A percentile compares a stretch with the other conserved stretches of the same genome.
Conservation (phyloP, 2,113 vertebrate species). For the Amblyornis subalaris region DNA sequence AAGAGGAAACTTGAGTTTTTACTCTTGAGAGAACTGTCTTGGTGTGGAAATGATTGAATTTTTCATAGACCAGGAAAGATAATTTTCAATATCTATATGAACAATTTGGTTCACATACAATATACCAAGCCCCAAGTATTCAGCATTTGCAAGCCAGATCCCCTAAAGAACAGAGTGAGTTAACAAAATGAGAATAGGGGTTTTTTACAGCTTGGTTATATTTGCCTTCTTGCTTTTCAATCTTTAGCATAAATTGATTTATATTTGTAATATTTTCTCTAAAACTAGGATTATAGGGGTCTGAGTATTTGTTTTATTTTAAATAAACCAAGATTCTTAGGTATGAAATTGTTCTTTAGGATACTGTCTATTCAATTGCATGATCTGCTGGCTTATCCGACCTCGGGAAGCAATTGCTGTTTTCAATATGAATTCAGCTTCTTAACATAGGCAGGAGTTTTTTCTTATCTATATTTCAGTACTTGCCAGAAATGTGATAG, state of each 20-base stretch:
- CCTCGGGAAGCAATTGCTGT: not conserved
- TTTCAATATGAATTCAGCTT: not conserved
- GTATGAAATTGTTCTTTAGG: not conserved
- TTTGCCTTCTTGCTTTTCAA: not conserved
- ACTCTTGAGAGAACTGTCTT: not conserved
- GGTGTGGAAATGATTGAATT: not conserved
- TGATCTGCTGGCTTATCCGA: not conserved
- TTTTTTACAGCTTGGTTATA: not conserved
- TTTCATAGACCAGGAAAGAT: not conserved
- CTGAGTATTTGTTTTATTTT: not conserved
- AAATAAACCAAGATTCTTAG: not conserved
- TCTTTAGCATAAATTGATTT: not conserved
- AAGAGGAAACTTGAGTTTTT: not conserved
- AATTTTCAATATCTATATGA: not conserved
- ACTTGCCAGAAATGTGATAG: not conserved
- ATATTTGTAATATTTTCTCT: not conserved
- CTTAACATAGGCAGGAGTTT: not conserved
- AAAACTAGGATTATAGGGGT: not conserved
- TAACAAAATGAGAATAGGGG: not conserved
- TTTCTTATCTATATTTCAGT: not conserved
- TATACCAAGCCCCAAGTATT: not conserved
- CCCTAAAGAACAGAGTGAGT: not conserved
- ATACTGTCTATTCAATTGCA: not conserved
- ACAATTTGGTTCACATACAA: not conserved
- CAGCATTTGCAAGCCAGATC: not conserved